phyloP scores from a whole-genome alignment of 53 echinoderm and acorn worm genomes.

The Temnopleurus reevesii region DNA sequence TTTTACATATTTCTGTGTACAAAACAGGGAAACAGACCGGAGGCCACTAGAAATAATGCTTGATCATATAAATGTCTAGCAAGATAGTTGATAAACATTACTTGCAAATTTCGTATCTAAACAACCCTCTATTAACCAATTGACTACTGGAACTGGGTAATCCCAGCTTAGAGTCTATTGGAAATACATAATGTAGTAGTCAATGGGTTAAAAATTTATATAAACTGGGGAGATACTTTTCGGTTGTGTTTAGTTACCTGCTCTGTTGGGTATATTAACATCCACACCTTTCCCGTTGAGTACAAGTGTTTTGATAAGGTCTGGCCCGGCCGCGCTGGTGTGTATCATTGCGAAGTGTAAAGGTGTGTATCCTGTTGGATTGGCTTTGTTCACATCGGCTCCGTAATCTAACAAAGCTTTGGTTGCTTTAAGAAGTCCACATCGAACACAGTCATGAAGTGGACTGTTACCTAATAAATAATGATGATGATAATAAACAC shows the following conservation, averaged over 20 bases:
- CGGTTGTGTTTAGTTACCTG: neutral
- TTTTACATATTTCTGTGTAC: too few relatives aligned
- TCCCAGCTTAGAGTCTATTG: too few relatives aligned
- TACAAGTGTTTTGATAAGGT: conserved; percentile 70
- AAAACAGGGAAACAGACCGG: too few relatives aligned
- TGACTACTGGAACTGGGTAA: too few relatives aligned
- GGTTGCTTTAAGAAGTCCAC: conserved; percentile 64
- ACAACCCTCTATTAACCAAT: too few relatives aligned
- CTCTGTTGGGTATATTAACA: conserved; percentile 63
- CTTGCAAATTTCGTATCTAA: too few relatives aligned
- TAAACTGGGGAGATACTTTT: too few relatives aligned
- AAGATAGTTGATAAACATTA: too few relatives aligned
- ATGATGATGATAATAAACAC: neutral
- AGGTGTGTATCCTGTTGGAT: conserved; percentile 67
- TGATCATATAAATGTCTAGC: too few relatives aligned
- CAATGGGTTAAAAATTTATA: too few relatives aligned
- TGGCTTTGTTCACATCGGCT: conserved; percentile 68
- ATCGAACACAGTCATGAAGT: conserved; percentile 82
- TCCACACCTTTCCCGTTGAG: conserved; percentile 70
- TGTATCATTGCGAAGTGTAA: conserved; percentile 81
- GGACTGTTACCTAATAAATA: conserved; percentile 69
- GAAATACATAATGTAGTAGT: too few relatives aligned
- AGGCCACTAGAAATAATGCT: too few relatives aligned
- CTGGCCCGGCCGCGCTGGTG: conserved; percentile 30
- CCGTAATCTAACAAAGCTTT: conserved; percentile 74